Evolutionary conservation across 2,113 vertebrate species (phyloP).

Genomic region (Coregonus clupeaformis): DNA sequence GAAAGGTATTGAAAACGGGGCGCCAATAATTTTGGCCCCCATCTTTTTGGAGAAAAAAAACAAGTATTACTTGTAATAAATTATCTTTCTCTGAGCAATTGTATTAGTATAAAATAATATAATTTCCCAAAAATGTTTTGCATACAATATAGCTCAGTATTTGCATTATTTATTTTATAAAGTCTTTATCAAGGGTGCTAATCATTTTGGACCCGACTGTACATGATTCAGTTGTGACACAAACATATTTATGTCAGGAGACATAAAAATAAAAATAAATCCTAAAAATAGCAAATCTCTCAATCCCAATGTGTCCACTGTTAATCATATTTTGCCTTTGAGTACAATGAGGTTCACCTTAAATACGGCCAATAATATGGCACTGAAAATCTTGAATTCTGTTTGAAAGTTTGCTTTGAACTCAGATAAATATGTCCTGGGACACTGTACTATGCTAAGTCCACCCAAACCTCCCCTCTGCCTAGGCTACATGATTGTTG

Average conservation of each 20-base stretch:
- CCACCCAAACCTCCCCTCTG: neutral
- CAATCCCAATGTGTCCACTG: neutral
- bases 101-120: too few relatives aligned
- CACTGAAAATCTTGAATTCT: neutral
- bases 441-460: neutral
- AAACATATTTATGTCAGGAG: neutral
- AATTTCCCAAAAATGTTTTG: neutral
- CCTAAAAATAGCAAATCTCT: neutral
- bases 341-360: neutral
- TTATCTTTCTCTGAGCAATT: too few relatives aligned
- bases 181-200: neutral
- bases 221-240: neutral
- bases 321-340: neutral
- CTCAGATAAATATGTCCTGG: neutral
- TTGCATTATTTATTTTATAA: neutral
- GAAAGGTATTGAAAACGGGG: too few relatives aligned
- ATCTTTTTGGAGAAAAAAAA: too few relatives aligned
- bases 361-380: too few relatives aligned
- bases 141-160: too few relatives aligned
- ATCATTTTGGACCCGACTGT: too few relatives aligned
- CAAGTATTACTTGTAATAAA: too few relatives aligned
- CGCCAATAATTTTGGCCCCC: too few relatives aligned
- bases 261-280: neutral
- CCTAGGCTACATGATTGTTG: neutral
- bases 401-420: neutral